A percentile compares a stretch with the other conserved stretches of the same genome.
phyloP scores from a whole-genome alignment of 2,113 vertebrate genomes.

The Cheilinus undulatus region DNA sequence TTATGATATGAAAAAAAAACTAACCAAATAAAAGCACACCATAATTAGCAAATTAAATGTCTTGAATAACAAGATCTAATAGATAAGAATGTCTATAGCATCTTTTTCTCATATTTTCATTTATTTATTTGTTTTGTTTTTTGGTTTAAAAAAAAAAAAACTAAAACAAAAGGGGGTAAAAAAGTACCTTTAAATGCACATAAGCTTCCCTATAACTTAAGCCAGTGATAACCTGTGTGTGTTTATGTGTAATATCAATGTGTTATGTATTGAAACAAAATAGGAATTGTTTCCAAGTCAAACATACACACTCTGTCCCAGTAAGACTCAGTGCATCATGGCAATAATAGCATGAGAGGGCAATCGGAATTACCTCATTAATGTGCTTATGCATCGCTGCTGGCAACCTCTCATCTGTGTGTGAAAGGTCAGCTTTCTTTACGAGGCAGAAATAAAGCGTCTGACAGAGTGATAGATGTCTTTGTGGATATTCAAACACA shows the following conservation, averaged over 20 bases:
- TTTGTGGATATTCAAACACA: slow-evolving; percentile 48
- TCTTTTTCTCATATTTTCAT: too few relatives aligned
- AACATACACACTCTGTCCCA: slow-evolving; percentile 30
- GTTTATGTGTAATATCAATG: not conserved
- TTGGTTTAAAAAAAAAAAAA: too few relatives aligned
- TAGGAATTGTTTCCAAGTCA: slow-evolving; percentile 44
- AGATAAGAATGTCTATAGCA: too few relatives aligned
- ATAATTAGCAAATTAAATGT: not conserved
- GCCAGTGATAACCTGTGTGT: not conserved
- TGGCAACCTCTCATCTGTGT: slow-evolving; percentile 50
- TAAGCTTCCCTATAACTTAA: slow-evolving; percentile 1
- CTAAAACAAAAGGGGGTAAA: too few relatives aligned
- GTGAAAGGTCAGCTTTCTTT: slow-evolving; percentile 66
- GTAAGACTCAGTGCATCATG: slow-evolving; percentile 25
- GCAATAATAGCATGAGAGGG: slow-evolving; percentile 48
- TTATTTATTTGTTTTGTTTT: too few relatives aligned
- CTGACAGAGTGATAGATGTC: slow-evolving; percentile 53
- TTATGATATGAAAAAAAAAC: not conserved
- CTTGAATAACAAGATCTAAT: not conserved
- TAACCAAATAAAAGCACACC: too few relatives aligned
- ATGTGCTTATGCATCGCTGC: slow-evolving; percentile 58
- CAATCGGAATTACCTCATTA: slow-evolving; percentile 54
- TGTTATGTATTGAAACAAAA: slow-evolving; percentile 15
- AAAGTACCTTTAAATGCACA: too few relatives aligned
- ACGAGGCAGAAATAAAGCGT: slow-evolving; percentile 39